Evolutionary conservation across 2,113 vertebrate species (phyloP).

Genomic region (Formicarius rufipectus): DNA sequence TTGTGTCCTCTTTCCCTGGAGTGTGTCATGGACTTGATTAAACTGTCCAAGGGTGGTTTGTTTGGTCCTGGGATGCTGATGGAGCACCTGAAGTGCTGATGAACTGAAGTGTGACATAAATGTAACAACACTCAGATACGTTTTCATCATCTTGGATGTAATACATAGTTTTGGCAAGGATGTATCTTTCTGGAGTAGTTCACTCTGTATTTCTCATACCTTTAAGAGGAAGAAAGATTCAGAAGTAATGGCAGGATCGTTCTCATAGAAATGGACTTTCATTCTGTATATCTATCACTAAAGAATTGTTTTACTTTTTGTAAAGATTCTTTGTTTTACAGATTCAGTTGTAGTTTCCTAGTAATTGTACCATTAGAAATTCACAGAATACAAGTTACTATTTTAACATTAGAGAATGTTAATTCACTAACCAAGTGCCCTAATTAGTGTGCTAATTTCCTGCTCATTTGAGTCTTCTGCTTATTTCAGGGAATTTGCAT

Average conservation of each 20-base stretch:
- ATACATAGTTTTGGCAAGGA: neutral
- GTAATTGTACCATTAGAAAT: neutral
- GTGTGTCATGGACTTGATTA: neutral
- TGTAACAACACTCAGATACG: rapidly evolving
- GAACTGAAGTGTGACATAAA: neutral
- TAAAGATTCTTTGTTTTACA: neutral
- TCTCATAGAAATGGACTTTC: neutral
- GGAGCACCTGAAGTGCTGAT: neutral
- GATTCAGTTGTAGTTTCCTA: neutral
- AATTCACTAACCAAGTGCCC: neutral
- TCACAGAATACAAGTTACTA: neutral
- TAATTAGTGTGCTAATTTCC: neutral
- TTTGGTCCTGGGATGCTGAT: neutral
- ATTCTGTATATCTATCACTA: neutral
- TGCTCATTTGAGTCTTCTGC: neutral
- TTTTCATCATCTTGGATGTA: neutral
- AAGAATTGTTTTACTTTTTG: neutral
- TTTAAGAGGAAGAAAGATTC: neutral
- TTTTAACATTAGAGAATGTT: neutral
- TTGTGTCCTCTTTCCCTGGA: neutral
- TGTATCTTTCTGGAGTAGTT: neutral
- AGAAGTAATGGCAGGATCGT: neutral
- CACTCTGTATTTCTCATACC: neutral
- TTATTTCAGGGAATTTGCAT: neutral
- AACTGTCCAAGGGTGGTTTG: neutral